Evolutionary conservation across 2,113 vertebrate species (phyloP), one percentile per base, ranked within the genome.

Genomic region (Microtus montanus): DNA sequence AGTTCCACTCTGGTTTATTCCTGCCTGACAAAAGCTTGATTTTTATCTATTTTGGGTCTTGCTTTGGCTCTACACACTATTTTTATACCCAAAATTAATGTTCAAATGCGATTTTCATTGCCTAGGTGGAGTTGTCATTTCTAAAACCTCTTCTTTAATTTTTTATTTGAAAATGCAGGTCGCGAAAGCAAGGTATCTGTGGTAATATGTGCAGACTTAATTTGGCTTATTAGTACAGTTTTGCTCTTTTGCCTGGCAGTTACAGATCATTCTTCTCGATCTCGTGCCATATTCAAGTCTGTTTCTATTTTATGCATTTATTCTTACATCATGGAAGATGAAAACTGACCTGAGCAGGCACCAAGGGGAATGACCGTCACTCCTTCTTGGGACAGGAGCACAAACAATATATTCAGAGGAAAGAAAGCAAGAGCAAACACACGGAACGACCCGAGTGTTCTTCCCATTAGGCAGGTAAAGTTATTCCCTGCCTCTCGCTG

Each of bases 401-500:
- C 4, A 64, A n/a, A 88, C 28, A 63, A 84, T 93, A 26, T 70
- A 95, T 94, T 83, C 87, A 73, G 71, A 86, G 54, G 75, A 74
- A 71, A 87, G 52, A 70, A 71, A 94, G 84, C 91, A 94, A 77
- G 89, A 61, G 64, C 74, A 80, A 95, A 86, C 95, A 94, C 94
- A 90, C 90, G 94, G 93, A 94, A 93, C 4, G 9, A 79, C 54
- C 38, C 13, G 91, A 79, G 88, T 95, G 66, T 89, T 92, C 89
- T 92, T 87, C 66, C 95, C 80, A 95, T 95, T 96, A 96, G 95
- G 47, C 61, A 96, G 94, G 95, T 93, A 94, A 94, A 64, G 97
- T 96, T 96, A 97, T 89, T 95, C 97, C 97, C 77, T 78, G 97
- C 88, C 97, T 96, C 87, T 82, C 78, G 91, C 49, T 87, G 90